Conservation (phyloP, 2,888 invertebrate genomes). For the Conistra vaccinii region DNA sequence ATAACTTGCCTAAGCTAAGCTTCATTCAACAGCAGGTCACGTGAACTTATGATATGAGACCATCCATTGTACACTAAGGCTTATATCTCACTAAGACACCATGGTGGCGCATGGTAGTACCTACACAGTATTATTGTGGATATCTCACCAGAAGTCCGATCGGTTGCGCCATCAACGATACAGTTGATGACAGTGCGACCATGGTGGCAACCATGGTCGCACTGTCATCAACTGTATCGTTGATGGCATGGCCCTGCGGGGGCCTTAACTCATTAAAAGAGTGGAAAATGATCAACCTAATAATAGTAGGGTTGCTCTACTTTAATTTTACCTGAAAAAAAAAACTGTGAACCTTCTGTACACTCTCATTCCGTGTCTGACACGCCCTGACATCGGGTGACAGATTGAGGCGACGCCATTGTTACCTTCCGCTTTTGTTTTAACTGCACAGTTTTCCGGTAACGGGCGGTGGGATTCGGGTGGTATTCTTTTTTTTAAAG, state of each 20-base stretch:
- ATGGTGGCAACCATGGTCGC: no score
- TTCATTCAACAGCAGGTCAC: background rate
- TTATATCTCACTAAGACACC: no score
- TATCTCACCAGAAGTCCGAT: no score
- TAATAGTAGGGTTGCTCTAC: no score
- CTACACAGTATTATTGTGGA: no score
- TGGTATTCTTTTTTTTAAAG: slow-evolving; percentile 49
- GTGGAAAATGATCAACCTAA: no score
- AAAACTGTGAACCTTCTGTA: slow-evolving; percentile 37
- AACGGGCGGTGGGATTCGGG: slow-evolving; percentile 56
- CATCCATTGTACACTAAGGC: background rate
- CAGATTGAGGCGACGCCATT: slow-evolving; percentile 76
- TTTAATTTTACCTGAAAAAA: no score
- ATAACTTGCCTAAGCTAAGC: background rate
- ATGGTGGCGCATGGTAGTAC: no score
- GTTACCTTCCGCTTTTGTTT: slow-evolving; percentile 72
- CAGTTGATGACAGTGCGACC: no score
- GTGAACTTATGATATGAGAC: background rate
- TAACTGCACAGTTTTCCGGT: slow-evolving; percentile 71
- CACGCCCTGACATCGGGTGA: slow-evolving; percentile 65
- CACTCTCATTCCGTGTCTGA: background rate
- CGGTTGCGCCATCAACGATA: no score
- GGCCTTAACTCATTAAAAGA: background rate
- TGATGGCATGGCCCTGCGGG: no score
- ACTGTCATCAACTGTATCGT: no score